A percentile compares a stretch with the other conserved stretches of the same genome.
Evolutionary conservation across 2,888 invertebrate genomes (phyloP).

Genomic region (Dryobotodes eremita): DNA sequence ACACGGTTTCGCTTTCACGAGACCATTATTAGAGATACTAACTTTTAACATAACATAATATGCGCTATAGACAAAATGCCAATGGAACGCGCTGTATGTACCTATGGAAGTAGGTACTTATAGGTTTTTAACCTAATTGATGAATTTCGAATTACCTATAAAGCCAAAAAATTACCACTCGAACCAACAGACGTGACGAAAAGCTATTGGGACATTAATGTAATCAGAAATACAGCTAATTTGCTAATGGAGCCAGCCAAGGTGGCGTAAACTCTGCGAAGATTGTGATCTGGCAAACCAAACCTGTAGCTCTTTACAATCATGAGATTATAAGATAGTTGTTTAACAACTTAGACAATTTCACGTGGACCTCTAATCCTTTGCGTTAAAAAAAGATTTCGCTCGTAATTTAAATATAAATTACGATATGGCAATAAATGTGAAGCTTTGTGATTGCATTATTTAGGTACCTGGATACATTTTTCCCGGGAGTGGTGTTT

Average conservation of each 20-base stretch:
- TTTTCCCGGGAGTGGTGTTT: constrained; percentile 69
- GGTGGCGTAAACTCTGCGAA: constrained; percentile 75
- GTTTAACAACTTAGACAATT: constrained; percentile 1
- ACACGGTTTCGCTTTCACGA: constrained; percentile 88
- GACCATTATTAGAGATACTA: constrained; percentile 72
- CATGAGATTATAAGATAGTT: constrained; percentile 45
- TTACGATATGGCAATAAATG: constrained; percentile 78
- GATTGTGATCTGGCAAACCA: constrained; percentile 79
- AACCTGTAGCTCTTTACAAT: constrained; percentile 49
- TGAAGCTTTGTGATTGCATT: constrained; percentile 81
- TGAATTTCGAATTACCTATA: constrained; percentile 27
- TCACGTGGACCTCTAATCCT: background rate
- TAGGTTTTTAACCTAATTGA: constrained; percentile 45
- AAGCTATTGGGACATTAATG: constrained; percentile 73
- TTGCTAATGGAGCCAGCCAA: constrained; percentile 83
- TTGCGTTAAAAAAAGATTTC: constrained; percentile 16
- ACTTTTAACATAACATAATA: constrained; percentile 68
- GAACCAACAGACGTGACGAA: constrained; percentile 50
- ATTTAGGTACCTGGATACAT: constrained; percentile 80
- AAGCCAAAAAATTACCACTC: constrained; percentile 41
- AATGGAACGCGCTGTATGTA: constrained; percentile 35
- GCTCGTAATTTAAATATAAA: constrained; percentile 74
- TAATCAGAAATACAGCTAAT: constrained; percentile 79
- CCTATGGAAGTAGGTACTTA: background rate
- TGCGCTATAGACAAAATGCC: constrained; percentile 44